Evolutionary conservation across 2,797 vertebrate genomes (phyloP).

Genomic region (Lutjanus argentimaculatus): DNA sequence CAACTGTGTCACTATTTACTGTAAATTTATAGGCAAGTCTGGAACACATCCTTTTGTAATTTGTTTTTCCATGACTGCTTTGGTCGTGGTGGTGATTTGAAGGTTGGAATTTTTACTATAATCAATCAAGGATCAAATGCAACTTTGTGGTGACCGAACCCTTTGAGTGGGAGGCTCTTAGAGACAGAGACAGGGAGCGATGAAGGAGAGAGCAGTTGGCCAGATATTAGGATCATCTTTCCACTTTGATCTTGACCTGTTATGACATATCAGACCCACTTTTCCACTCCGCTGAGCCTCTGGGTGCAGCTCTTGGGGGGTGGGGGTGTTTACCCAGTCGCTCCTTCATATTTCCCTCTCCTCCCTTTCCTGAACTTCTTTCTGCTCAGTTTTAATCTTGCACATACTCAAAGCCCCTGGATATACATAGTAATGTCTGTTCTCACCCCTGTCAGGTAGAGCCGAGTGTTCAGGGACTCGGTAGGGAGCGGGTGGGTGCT

Average conservation of each 20-base stretch:
- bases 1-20: background rate
- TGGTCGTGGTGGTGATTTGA: slow-evolving; percentile 26
- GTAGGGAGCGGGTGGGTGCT: slow-evolving; percentile 87
- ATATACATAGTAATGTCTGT: slow-evolving; percentile 21
- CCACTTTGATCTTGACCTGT: slow-evolving; percentile 76
- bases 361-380: slow-evolving; percentile 24
- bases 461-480: slow-evolving; percentile 79
- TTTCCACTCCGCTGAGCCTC: slow-evolving; percentile 71
- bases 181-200: slow-evolving; percentile 23
- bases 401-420: slow-evolving; percentile 2
- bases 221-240: slow-evolving; percentile 67
- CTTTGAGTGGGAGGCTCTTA: slow-evolving; percentile 28
- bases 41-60: slow-evolving; percentile 31
- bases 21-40: slow-evolving; percentile 7
- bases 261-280: slow-evolving; percentile 78
- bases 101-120: slow-evolving; percentile 24
- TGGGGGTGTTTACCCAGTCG: background rate
- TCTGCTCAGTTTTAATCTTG: slow-evolving; percentile 26
- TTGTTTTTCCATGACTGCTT: slow-evolving; percentile 16
- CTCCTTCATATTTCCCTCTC: slow-evolving; percentile 37
- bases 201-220: slow-evolving; percentile 49
- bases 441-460: slow-evolving; percentile 83
- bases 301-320: slow-evolving; percentile 42
- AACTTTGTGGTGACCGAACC: slow-evolving; percentile 29
- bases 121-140: slow-evolving; percentile 43